These are phyloP conservation scores for Rynchops niger DNA, from an alignment of 2,113 vertebrate genomes.

Conservation along the genomic window DNA sequence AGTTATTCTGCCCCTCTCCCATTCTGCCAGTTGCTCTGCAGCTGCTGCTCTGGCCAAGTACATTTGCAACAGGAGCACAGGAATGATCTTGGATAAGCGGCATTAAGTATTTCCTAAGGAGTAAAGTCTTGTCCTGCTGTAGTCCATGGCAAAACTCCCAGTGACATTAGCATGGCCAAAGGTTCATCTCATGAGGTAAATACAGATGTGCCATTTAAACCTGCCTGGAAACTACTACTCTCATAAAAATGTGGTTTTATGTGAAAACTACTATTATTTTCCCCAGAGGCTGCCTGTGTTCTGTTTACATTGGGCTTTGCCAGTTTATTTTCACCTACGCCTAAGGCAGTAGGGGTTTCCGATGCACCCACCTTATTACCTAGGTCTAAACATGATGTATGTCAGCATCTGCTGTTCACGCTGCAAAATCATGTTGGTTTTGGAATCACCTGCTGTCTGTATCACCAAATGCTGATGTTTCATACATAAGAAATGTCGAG, in stretches of 20 bases:
- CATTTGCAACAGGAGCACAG: not conserved
- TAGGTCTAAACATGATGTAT: not conserved
- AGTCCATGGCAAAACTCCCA: constrained; percentile 18
- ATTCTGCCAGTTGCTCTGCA: not conserved
- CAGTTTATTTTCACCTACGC: not conserved
- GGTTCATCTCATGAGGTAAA: not conserved
- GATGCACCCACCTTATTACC: not conserved
- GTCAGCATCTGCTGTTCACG: not conserved
- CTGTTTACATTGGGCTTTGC: not conserved
- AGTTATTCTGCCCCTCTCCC: not conserved
- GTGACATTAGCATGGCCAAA: not conserved
- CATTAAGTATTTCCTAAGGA: not conserved
- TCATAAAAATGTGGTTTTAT: not conserved
- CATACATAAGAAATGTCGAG: accelerated
- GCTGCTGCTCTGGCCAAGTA: not conserved
- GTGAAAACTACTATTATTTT: not conserved
- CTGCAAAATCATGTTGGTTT: not conserved
- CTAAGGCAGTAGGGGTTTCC: not conserved
- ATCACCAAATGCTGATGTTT: not conserved
- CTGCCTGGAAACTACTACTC: not conserved
- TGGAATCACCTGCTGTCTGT: not conserved
- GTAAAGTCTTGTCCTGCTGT: not conserved
- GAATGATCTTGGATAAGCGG: not conserved
- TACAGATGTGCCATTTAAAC: constrained; percentile 6
- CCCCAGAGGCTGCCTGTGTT: not conserved